Percentiles rank a stretch among this genome's conserved stretches.
Conservation (phyloP, 2,113 vertebrate species). For the Podilymbus podiceps region DNA sequence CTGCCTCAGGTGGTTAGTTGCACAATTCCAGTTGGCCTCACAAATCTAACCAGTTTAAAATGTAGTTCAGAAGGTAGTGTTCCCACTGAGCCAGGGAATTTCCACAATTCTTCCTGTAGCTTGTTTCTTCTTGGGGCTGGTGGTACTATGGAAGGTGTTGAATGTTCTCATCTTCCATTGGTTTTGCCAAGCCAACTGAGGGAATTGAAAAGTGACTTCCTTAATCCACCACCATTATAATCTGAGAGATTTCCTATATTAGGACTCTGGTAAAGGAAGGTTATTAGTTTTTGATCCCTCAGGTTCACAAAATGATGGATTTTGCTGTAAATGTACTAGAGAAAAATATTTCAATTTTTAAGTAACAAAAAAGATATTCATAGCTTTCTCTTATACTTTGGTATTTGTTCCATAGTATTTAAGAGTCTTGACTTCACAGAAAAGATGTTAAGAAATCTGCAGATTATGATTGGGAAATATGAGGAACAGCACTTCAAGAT, state of each 20-base stretch:
- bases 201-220: not conserved
- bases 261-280: not conserved
- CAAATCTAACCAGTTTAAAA: not conserved
- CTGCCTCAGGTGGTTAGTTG: not conserved
- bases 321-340: not conserved
- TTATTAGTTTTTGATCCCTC: not conserved
- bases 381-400: not conserved
- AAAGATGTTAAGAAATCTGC: not conserved
- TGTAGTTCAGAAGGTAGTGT: not conserved
- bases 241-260: not conserved
- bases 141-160: rapidly evolving
- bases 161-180: not conserved
- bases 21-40: not conserved
- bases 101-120: not conserved
- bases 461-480: not conserved
- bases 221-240: not conserved
- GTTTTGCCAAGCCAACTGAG: not conserved
- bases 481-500: not conserved
- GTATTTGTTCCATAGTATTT: not conserved
- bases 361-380: not conserved
- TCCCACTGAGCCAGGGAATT: not conserved
- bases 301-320: not conserved
- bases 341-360: not conserved
- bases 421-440: not conserved
- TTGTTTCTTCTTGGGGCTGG: not conserved